Evolutionary conservation across 1,140 invertebrate genomes (phyloP).

Genomic region (Probaryconus sp.): DNA sequence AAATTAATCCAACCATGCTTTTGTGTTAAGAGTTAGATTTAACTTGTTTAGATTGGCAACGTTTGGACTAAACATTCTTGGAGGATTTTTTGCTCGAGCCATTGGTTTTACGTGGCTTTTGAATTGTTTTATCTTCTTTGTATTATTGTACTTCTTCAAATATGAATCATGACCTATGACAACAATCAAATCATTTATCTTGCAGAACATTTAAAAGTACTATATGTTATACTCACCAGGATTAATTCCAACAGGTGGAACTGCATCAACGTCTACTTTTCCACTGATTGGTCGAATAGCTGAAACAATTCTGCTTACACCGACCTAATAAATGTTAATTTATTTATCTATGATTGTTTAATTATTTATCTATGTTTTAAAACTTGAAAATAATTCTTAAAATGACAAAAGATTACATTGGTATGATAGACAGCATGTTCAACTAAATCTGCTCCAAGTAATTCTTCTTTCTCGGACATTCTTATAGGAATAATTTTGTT

Average conservation of each 20-base stretch:
- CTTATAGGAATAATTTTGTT: slow-evolving; percentile 89
- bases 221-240: too few relatives aligned
- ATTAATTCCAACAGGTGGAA: slow-evolving; percentile 80
- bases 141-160: slow-evolving; percentile 63
- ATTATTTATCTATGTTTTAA: too few relatives aligned
- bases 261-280: slow-evolving; percentile 69
- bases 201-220: slow-evolving; percentile 64
- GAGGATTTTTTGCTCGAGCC: slow-evolving; percentile 37
- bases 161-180: slow-evolving; percentile 72
- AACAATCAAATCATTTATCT: slow-evolving; percentile 44
- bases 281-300: slow-evolving; percentile 78
- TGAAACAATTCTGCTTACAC: slow-evolving; percentile 81
- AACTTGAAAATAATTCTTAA: slow-evolving; percentile 1
- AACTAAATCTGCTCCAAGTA: slow-evolving; percentile 91
- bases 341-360: too few relatives aligned
- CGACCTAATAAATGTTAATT: slow-evolving; percentile 74
- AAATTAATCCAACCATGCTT: slow-evolving; percentile 44
- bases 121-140: slow-evolving; percentile 62
- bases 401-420: slow-evolving; percentile 17
- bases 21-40: slow-evolving; percentile 2
- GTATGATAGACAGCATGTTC: slow-evolving; percentile 85
- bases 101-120: slow-evolving; percentile 62
- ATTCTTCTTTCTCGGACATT: slow-evolving; percentile 89
- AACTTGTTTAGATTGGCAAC: neutral
- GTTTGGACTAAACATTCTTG: slow-evolving; percentile 23